Percentiles rank a stretch among this genome's conserved stretches.
phyloP scores from a whole-genome alignment of 2,797 vertebrate species.

The Hydrocynus forskahlii region DNA sequence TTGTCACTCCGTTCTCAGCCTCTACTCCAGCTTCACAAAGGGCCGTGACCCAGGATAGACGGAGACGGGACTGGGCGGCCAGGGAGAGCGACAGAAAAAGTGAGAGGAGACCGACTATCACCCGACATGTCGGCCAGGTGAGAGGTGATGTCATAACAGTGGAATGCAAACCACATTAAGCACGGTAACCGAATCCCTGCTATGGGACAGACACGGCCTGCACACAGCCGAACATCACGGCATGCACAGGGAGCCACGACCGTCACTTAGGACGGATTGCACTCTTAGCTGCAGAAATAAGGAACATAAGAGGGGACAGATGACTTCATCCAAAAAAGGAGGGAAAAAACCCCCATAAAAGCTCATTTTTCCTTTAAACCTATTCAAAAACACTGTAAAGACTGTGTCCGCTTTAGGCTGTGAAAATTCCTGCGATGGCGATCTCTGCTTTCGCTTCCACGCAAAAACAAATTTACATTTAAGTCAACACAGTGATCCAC shows the following conservation, averaged over 20 bases:
- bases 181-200: conserved; percentile 47
- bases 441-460: not conserved
- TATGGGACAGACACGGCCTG: conserved; percentile 27
- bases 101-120: conserved; percentile 8
- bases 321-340: not conserved
- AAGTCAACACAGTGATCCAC: conserved; percentile 1
- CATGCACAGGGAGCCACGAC: conserved; percentile 37
- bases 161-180: conserved; percentile 50
- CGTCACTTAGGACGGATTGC: conserved; percentile 37
- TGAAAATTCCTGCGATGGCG: not conserved
- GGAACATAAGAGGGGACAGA: not conserved
- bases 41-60: conserved; percentile 49
- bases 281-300: conserved; percentile 20
- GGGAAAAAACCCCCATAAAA: conserved; percentile 4
- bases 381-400: not conserved
- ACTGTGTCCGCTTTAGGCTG: not conserved
- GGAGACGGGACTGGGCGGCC: not conserved
- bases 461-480: conserved; percentile 17
- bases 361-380: not conserved
- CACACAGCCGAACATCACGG: conserved; percentile 23
- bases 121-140: conserved; percentile 55
- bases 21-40: conserved; percentile 58
- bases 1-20: conserved; percentile 64
- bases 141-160: conserved; percentile 57
- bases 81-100: not conserved